Base-by-base conservation (phyloP, 2,797 vertebrate species). In the Poeciliopsis infans region DNA sequence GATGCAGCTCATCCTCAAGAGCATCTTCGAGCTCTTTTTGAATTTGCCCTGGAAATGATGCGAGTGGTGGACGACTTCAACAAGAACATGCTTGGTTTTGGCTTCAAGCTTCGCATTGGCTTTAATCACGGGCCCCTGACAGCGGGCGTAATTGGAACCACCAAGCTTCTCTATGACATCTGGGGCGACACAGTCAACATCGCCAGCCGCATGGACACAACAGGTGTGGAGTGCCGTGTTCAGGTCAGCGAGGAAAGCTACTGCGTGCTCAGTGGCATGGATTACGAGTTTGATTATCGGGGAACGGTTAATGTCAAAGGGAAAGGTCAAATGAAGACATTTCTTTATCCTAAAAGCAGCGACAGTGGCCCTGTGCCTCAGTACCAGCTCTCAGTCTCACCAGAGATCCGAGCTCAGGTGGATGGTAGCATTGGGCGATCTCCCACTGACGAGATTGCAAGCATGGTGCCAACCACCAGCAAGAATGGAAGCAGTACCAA, bases 161-260 rank as follows among this genome's bases (percentile, higher is more conserved):
- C 98, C 43, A 99, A 99, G 93, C 95, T 99, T 76, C 92, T 99
- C 1, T 99, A 99, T 0, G 98, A 99, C 87, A 99, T 99, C 79
- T 99, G 98, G 98, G 98, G 98, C 0, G 98, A 99, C 95, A 99
- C 98, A 0, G 98, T 99, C 87, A 99, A 99, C 94, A 99, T 99
- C 0, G 98, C 98, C 46, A 99, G 98, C 91, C 96, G 98, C 74
- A 99, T 99, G 98, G 98, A 99, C 94, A 98, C 97, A 73, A 99
- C 98, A 0, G 98, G 98, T 0, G 97, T 99, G 2, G 98, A 99
- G 93, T 99, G 97, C 79, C 97, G 98, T 2, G 96, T 99, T 69
- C 98, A 99, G 96, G 98, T 99, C 90, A 99, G 98, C 28, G 98
- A 99, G 86, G 98, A 99, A 93, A 99, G 98, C 95, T 98, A 98